These are phyloP conservation scores for Atta cephalotes DNA, from an alignment of 1,140 invertebrate genomes.

Conservation along the genomic window DNA sequence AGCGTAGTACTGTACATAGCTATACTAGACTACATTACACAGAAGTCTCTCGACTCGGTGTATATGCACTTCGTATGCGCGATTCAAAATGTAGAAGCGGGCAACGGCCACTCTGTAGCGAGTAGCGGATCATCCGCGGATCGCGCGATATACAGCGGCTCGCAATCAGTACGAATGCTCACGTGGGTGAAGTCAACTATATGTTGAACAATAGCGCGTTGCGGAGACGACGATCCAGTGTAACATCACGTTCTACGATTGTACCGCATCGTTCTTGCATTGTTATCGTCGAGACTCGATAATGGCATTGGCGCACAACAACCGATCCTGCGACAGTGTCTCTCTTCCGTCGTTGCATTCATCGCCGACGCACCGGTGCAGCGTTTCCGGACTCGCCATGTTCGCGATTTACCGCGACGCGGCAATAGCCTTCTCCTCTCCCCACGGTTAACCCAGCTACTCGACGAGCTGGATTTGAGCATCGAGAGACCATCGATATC, in stretches of 20 bases:
- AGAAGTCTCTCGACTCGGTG: constrained; percentile 12
- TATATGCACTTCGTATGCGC: not conserved
- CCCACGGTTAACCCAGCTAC: constrained; percentile 44
- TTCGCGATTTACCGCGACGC: constrained; percentile 42
- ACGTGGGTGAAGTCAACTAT: not conserved
- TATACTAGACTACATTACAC: not conserved
- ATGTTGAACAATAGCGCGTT: constrained; percentile 60
- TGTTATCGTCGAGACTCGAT: constrained; percentile 59
- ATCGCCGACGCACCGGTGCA: constrained; percentile 42
- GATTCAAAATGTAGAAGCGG: constrained; percentile 24
- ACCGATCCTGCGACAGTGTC: constrained; percentile 59
- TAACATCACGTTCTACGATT: constrained; percentile 24
- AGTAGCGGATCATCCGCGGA: constrained; percentile 8
- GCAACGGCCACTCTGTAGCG: not conserved
- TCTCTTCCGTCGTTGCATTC: constrained; percentile 45
- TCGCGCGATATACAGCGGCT: constrained; percentile 27
- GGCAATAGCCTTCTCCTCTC: not conserved
- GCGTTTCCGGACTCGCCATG: constrained; percentile 58
- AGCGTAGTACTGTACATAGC: not conserved
- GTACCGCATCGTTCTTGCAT: constrained; percentile 51
- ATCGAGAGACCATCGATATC: constrained; percentile 75
- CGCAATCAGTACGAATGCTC: constrained; percentile 57
- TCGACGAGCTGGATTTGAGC: constrained; percentile 68
- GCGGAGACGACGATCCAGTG: constrained; percentile 39
- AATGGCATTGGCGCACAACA: constrained; percentile 53